Evolutionary conservation across 2,797 vertebrate genomes (phyloP), one percentile per base, ranked within the genome.

Genomic region (Synanceia verrucosa): DNA sequence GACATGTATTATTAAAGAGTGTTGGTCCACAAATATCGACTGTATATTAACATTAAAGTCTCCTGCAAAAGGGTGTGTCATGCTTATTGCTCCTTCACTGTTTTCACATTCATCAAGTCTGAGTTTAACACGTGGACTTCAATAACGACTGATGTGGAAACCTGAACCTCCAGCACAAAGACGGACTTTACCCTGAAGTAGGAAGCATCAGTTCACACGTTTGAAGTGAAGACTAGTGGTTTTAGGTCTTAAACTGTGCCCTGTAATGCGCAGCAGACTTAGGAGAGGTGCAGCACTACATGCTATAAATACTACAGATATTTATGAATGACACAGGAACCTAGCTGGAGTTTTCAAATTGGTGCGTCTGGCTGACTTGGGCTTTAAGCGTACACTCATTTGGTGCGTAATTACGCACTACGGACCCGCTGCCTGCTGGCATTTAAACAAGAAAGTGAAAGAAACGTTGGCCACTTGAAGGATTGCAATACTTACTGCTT

Each of bases 401-500:
- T 43, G 3, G 66, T 80, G 91, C 89, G 85, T 87, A 89, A 88
- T 87, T 89, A 73, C 90, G 88, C 80, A 67, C 59, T 3, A 8
- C 21, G 29, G 47, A 58, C 5, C 43, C 29, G 14, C 13, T 23
- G 16, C 50, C 57, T 59, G 12, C 19, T 56, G 44, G n/a, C 19
- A 33, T 8, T 26, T 13, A 23, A 64, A 43, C 5, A 1, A 24
- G 5, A 61, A 53, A 28, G 14, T 23, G 6, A 48, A 11, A 34
- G 2, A 44, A 31, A 18, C n/a, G n/a, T n/a, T 41, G 10, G 9
- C 19, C 5, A 31, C 6, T 7, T 23, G 4, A 44, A 63, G 23
- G 41, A 23, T 3, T 19, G 13, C 3, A 2, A 43, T 69, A 92
- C 96, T 96, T 88, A 97, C 96, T 97, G 94, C 95, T 95, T 51